Evolutionary conservation across 92 coral and sea anemone genomes (phyloP).

Genomic region (Plumapathes pennacea): DNA sequence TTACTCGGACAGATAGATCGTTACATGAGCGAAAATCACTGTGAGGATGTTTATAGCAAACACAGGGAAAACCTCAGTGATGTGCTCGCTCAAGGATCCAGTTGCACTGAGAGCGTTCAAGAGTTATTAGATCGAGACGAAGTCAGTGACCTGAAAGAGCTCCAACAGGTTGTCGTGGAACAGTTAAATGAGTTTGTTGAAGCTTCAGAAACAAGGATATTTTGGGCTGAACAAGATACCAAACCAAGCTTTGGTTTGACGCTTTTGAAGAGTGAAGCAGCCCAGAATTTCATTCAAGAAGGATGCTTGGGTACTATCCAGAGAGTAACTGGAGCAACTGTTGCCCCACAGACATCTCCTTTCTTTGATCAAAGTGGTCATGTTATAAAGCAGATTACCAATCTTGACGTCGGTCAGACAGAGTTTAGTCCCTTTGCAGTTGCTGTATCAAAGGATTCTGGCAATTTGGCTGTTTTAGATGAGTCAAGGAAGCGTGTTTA

Average conservation of each 20-base stretch:
- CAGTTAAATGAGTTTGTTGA: conserved; percentile 11
- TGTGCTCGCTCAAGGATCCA: conserved; percentile 20
- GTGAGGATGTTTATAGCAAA: conserved; percentile 5
- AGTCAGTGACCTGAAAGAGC: conserved; percentile 19
- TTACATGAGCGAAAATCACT: conserved; percentile 7
- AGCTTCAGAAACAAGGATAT: conserved; percentile 3
- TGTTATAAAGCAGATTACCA: too few relatives aligned
- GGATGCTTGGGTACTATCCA: conserved; percentile 19
- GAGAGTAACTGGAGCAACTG: background rate
- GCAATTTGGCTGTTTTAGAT: conserved; percentile 13
- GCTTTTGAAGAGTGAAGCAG: conserved; percentile 2
- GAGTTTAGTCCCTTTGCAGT: conserved; percentile 32
- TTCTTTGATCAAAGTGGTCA: too few relatives aligned
- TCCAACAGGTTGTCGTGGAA: conserved; percentile 24
- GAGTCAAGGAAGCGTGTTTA: conserved; percentile 18
- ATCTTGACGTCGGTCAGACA: too few relatives aligned
- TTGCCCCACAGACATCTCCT: background rate
- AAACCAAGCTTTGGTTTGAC: conserved; percentile 5
- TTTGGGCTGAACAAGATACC: conserved; percentile 23
- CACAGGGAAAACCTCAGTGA: conserved; percentile 3
- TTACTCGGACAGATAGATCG: conserved; percentile 20
- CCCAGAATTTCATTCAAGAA: conserved; percentile 9
- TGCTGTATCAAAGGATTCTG: conserved; percentile 11
- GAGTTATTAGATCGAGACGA: conserved; percentile 22
- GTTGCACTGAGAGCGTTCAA: conserved; percentile 12